Conservation (phyloP, 64 coral and sea anemone genomes). For the Stichodactyla helianthus region DNA sequence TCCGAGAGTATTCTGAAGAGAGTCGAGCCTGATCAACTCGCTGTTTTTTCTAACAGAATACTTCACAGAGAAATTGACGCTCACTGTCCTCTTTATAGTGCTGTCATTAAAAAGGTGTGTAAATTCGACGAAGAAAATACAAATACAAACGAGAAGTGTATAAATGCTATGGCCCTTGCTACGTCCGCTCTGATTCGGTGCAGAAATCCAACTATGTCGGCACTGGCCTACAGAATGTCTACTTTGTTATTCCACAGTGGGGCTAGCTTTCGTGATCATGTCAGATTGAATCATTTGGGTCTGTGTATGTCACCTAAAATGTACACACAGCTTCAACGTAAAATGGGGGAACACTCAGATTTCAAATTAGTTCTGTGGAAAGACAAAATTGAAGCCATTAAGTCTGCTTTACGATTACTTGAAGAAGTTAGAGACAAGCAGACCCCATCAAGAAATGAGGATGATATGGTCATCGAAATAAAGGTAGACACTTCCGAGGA, state of each 20-base stretch:
- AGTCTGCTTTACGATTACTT: neutral
- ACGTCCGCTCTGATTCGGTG: neutral
- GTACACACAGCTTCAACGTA: neutral
- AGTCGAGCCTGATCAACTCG: conserved; percentile 28
- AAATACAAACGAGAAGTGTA: neutral
- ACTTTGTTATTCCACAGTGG: conserved; percentile 31
- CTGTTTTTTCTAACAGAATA: conserved; percentile 9
- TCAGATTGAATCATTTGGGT: conserved; percentile 4
- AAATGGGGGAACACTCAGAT: conserved; percentile 6
- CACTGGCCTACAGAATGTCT: conserved; percentile 32
- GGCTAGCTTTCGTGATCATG: neutral
- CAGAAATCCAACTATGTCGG: conserved; percentile 27
- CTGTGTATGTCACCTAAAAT: conserved; percentile 31
- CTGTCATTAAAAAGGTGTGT: neutral
- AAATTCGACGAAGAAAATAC: neutral
- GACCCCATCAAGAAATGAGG: neutral
- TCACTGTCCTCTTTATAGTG: conserved; percentile 25
- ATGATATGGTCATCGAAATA: conserved; percentile 3
- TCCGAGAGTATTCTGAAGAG: conserved; percentile 13
- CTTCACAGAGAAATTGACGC: neutral
- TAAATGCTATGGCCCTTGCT: conserved; percentile 35
- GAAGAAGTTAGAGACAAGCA: conserved; percentile 22
- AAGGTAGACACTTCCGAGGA: neutral
- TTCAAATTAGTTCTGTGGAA: conserved; percentile 28
- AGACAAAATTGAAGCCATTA: conserved; percentile 10